phyloP scores from a whole-genome alignment of 2,113 vertebrate genomes.

The Brachyhypopomus gauderio region DNA sequence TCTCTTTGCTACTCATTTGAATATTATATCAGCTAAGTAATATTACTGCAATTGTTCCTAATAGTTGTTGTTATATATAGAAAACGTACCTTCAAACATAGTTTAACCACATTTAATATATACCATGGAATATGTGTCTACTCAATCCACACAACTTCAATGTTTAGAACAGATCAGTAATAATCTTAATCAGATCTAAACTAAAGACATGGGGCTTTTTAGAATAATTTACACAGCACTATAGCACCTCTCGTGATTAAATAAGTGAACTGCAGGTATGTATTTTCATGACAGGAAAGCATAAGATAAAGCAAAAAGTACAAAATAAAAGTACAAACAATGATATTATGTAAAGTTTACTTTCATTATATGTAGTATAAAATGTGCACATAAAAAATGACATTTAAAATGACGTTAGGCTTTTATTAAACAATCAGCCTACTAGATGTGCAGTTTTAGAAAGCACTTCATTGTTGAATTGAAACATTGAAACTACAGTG shows the following conservation, averaged over 20 bases:
- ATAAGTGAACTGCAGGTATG: conserved; percentile 17
- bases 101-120: conserved; percentile 6
- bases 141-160: conserved; percentile 5
- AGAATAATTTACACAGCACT: not conserved
- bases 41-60: not conserved
- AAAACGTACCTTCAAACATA: not conserved
- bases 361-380: conserved; percentile 77
- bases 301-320: not conserved
- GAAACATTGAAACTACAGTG: not conserved
- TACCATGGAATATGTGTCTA: conserved; percentile 8
- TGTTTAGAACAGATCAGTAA: not conserved
- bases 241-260: conserved; percentile 24
- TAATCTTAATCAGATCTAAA: no score
- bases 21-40: no score
- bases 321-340: not conserved
- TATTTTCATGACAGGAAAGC: not conserved
- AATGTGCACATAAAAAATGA: conserved; percentile 75
- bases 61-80: not conserved
- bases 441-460: not conserved
- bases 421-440: conserved; percentile 22
- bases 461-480: conserved; percentile 21
- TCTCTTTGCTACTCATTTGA: no score
- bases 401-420: conserved; percentile 38
- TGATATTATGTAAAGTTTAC: conserved; percentile 78
- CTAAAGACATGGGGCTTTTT: no score